Base-by-base conservation (phyloP, 1,140 invertebrate species). In the Cotesia typhae region DNA sequence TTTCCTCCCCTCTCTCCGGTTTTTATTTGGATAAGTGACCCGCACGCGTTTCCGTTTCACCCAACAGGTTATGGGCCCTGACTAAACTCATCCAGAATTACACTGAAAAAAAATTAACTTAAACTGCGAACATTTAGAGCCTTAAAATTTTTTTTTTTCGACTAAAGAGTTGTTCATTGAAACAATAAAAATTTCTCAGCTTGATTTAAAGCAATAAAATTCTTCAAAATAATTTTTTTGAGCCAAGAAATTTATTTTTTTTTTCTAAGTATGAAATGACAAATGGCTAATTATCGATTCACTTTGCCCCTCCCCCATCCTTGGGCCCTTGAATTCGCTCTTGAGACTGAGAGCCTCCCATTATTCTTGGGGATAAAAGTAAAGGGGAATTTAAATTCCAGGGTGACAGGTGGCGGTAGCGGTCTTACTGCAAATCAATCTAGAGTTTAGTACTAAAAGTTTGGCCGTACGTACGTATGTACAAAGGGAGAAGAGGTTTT, bases 201-300 rank as follows among this genome's bases (percentile, higher is more conserved):
- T 28, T 28, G 28, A 28, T 28, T 28, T 1, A 28, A 28, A 28
- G 28, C 28, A 28, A 28, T 28, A 28, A 28, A 28, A 28, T 28
- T 28, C 28, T 28, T 0, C 28, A 28, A 28, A 28, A 28, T 28
- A 28, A 28, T 28, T 28, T 28, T 28, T 28, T 28, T 28, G 28
- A 28, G 28, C 28, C 28, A 28, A 28, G 1, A 28, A 17, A 17
- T 17, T 17, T 28, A 28, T 28, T 28, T 28, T 28, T 28, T 28
- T 28, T 28, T 28, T 2, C 2, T 28, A 17, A 17, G 28, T 4
- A 9, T 36, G 12, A 28, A 36, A 41, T 63, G 60, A 63, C 60
- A 63, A 63, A 63, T 37, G 37, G 60, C 35, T 63, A 63, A 63
- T 63, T 63, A 63, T 36, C 35, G 12, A 63, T 63, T 63, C 37